Evolutionary conservation across 2,113 vertebrate species (phyloP).

Genomic region (Tringa solitaria): DNA sequence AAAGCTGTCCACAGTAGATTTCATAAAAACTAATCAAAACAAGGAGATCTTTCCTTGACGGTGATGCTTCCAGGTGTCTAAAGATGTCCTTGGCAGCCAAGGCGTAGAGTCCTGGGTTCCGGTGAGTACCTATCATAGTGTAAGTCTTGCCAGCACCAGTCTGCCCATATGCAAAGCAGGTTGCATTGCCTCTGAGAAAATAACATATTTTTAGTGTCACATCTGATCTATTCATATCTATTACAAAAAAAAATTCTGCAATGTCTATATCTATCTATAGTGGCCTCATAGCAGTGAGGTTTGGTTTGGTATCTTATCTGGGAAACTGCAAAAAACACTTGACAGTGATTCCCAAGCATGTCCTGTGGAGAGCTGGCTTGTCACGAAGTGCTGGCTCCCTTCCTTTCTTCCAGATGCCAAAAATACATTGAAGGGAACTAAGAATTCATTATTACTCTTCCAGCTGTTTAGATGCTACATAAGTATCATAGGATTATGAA

Average conservation of each 20-base stretch:
- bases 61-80: conserved; percentile 72
- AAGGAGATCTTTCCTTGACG: conserved; percentile 50
- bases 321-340: neutral
- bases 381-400: neutral
- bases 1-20: conserved; percentile 93
- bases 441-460: neutral
- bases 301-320: neutral
- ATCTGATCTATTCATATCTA: neutral
- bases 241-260: neutral
- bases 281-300: neutral
- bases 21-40: conserved; percentile 93
- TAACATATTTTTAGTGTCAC: neutral
- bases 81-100: conserved; percentile 90
- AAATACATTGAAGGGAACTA: neutral
- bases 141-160: conserved; percentile 93
- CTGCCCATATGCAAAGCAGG: conserved; percentile 92
- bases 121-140: conserved; percentile 87
- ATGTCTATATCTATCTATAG: neutral
- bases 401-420: neutral
- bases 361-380: neutral
- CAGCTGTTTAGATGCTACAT: neutral
- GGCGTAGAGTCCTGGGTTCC: conserved; percentile 83
- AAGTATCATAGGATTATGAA: neutral
- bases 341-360: neutral
- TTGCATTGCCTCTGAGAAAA: conserved; percentile 84